These are phyloP conservation scores for Sarcophaga caerulescens DNA, from an alignment of 2,888 invertebrate species.

Conservation along the genomic window DNA sequence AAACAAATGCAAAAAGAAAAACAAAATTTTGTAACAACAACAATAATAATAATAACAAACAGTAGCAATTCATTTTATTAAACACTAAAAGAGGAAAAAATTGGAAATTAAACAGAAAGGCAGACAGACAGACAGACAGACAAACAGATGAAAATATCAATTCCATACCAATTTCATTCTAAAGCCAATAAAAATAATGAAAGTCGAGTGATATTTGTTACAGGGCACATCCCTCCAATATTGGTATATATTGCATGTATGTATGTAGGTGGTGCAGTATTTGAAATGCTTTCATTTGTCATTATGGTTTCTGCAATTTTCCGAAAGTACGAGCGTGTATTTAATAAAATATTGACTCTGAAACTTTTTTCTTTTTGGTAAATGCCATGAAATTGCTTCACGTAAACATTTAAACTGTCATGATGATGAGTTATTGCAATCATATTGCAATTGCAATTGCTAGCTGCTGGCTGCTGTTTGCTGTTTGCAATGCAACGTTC, in stretches of 20 bases:
- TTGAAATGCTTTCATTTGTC: background rate
- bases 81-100: background rate
- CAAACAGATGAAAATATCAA: background rate
- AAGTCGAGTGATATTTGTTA: too few relatives aligned
- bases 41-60: constrained; percentile 36
- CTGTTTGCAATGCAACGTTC: too few relatives aligned
- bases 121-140: background rate
- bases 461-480: background rate
- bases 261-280: too few relatives aligned
- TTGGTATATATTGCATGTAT: too few relatives aligned
- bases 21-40: constrained; percentile 33
- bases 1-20: constrained; percentile 47
- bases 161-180: background rate
- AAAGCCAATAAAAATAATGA: too few relatives aligned
- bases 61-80: background rate
- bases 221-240: too few relatives aligned
- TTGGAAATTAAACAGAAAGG: background rate
- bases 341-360: background rate
- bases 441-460: background rate
- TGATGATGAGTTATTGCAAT: background rate
- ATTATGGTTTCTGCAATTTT: background rate
- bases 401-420: background rate
- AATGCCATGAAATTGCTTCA: background rate
- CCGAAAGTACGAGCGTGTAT: background rate
- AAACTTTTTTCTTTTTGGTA: background rate